A percentile compares a stretch with the other conserved stretches of the same genome.
Conservation (phyloP, 2,888 invertebrate genomes). For the Osmoderma eremita region DNA sequence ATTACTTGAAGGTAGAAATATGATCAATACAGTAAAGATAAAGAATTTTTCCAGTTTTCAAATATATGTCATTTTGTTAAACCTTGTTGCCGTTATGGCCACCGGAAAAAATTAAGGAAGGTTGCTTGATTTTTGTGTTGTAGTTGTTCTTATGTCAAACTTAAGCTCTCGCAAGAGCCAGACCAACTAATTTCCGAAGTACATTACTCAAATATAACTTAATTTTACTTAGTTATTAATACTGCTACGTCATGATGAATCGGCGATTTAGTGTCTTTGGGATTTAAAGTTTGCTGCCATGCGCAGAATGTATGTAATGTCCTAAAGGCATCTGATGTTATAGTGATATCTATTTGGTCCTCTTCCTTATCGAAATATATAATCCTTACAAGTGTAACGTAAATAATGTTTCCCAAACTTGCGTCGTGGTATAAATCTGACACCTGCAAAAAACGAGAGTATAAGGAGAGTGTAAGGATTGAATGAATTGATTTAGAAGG, state of each 20-base stretch:
- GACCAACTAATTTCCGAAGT: too few relatives aligned
- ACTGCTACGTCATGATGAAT: slow-evolving; percentile 73
- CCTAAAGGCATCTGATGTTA: slow-evolving; percentile 66
- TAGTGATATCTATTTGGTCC: slow-evolving; percentile 65
- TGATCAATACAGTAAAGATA: too few relatives aligned
- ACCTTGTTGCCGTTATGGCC: too few relatives aligned
- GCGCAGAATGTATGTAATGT: slow-evolving; percentile 72
- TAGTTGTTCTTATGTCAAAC: too few relatives aligned
- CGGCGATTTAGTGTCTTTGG: slow-evolving; percentile 67
- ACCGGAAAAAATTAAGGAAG: too few relatives aligned
- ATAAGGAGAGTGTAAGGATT: too few relatives aligned
- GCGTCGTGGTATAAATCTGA: slow-evolving; percentile 64
- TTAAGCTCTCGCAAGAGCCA: too few relatives aligned
- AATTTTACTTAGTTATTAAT: slow-evolving; percentile 67
- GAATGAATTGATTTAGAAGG: too few relatives aligned
- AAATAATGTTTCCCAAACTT: slow-evolving; percentile 68
- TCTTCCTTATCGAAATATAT: slow-evolving; percentile 68
- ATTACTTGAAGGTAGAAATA: too few relatives aligned
- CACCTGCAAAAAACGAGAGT: slow-evolving; percentile 53
- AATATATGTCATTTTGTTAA: too few relatives aligned
- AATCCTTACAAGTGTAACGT: slow-evolving; percentile 68
- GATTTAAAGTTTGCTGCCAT: slow-evolving; percentile 71
- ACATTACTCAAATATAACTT: neutral
- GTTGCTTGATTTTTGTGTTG: too few relatives aligned
- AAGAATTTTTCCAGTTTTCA: too few relatives aligned